These are phyloP conservation scores for Neodon shergylaensis DNA, from an alignment of 2,113 vertebrate genomes.

Conservation along the genomic window DNA sequence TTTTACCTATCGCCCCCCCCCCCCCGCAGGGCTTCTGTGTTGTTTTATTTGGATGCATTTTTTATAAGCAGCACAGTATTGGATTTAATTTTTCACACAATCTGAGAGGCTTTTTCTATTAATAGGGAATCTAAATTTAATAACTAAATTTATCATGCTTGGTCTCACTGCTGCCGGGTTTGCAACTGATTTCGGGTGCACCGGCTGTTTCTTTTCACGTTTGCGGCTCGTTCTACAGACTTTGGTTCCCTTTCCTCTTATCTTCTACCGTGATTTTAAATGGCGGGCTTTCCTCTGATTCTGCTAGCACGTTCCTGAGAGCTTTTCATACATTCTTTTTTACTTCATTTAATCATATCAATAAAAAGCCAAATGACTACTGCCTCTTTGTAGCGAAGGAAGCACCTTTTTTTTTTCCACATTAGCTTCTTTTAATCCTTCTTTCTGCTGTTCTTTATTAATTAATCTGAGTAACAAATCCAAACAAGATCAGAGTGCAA, in stretches of 20 bases:
- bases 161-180: not conserved
- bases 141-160: slow-evolving; percentile 7
- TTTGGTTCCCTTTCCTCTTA: slow-evolving; percentile 42
- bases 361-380: slow-evolving; percentile 42
- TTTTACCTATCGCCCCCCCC: slow-evolving; percentile 17
- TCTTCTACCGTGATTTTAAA: slow-evolving; percentile 36
- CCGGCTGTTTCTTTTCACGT: slow-evolving; percentile 39
- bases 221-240: slow-evolving; percentile 28
- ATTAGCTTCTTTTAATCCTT: not conserved
- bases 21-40: slow-evolving; percentile 25
- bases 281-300: slow-evolving; percentile 42
- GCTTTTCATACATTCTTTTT: slow-evolving; percentile 38
- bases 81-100: slow-evolving; percentile 63
- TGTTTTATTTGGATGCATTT: slow-evolving; percentile 60
- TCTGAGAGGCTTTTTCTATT: slow-evolving; percentile 54
- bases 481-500: not conserved
- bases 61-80: slow-evolving; percentile 59
- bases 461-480: slow-evolving; percentile 45
- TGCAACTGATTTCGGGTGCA: slow-evolving; percentile 15
- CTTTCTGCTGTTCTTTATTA: slow-evolving; percentile 40
- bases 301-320: slow-evolving; percentile 28
- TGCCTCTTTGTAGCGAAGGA: slow-evolving; percentile 4
- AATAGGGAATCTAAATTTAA: slow-evolving; percentile 64
- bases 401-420: not conserved
- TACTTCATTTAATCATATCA: slow-evolving; percentile 41